A percentile compares a stretch with the other conserved stretches of the same genome.
phyloP scores from a whole-genome alignment of 1,140 invertebrate genomes.

The Subanguina moxae region DNA sequence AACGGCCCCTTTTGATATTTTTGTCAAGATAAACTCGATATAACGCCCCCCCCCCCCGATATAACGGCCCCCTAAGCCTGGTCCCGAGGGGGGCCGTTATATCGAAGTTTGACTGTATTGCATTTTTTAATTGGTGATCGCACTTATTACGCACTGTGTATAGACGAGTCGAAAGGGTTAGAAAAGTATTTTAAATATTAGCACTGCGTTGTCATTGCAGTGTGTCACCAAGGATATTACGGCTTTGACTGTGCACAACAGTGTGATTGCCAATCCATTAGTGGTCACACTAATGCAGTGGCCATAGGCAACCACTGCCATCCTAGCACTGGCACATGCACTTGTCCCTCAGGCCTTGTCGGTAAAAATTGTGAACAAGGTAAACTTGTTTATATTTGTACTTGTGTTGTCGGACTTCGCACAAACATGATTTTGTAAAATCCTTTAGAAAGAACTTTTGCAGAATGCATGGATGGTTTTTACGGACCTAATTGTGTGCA shows the following conservation, averaged over 20 bases:
- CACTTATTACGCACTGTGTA: too few species aligned
- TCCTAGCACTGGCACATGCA: conserved; percentile 15
- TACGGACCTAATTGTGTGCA: conserved; percentile 62
- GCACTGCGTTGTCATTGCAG: conserved; percentile 32
- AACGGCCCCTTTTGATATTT: too few species aligned
- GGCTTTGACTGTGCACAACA: conserved; percentile 12
- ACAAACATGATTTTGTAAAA: too few species aligned
- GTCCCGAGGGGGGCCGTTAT: too few species aligned
- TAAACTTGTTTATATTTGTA: not conserved
- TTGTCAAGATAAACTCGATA: too few species aligned
- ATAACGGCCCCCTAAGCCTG: too few species aligned
- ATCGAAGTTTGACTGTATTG: too few species aligned
- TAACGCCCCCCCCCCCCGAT: too few species aligned
- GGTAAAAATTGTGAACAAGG: not conserved
- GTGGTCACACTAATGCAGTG: too few species aligned
- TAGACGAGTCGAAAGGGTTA: too few species aligned
- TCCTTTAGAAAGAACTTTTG: conserved; percentile 4
- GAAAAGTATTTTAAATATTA: not conserved
- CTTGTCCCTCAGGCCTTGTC: not conserved
- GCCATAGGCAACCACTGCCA: conserved; percentile 3
- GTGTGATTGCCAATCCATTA: conserved; percentile 13
- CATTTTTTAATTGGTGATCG: too few species aligned
- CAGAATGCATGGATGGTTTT: conserved; percentile 61
- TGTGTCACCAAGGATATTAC: conserved; percentile 9
- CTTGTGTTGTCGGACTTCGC: not conserved